Conservation (phyloP, 2,888 invertebrate species). For the Eupithecia abbreviata region DNA sequence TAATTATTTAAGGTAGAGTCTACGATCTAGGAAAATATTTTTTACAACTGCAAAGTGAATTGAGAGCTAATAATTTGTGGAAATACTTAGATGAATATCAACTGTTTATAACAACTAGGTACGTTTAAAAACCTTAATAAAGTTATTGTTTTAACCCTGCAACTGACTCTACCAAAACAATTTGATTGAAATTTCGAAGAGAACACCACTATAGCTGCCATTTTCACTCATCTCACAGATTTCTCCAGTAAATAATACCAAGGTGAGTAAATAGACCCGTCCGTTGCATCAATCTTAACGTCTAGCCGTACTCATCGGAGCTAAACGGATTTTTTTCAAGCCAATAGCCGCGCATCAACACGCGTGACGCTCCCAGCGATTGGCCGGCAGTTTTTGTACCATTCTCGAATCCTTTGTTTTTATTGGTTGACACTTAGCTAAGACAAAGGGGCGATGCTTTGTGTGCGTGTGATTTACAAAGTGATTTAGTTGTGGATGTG, state of each 20-base stretch:
- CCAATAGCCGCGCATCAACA: constrained; percentile 82
- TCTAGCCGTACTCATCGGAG: constrained; percentile 79
- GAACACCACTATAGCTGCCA: not conserved
- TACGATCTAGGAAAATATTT: not conserved
- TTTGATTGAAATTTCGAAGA: not conserved
- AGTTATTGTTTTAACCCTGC: not conserved
- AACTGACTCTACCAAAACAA: not conserved
- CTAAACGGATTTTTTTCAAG: constrained; percentile 82
- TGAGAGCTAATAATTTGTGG: not conserved
- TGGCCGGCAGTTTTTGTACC: constrained; percentile 82
- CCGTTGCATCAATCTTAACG: constrained; percentile 75
- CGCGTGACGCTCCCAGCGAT: constrained; percentile 80
- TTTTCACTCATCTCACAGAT: constrained; percentile 29
- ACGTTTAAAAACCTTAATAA: not conserved
- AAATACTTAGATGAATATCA: not conserved
- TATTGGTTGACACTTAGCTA: constrained; percentile 85
- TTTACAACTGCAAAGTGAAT: not conserved
- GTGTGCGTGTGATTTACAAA: constrained; percentile 68
- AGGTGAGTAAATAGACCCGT: constrained; percentile 63
- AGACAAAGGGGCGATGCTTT: constrained; percentile 80
- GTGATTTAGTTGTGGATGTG: constrained; percentile 56
- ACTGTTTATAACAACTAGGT: not conserved
- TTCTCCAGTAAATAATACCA: constrained; percentile 59
- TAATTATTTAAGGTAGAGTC: not conserved
- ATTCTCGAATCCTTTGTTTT: constrained; percentile 84